Base-by-base conservation (phyloP, 2,888 invertebrate genomes). In the Pachycephus smyrnensis region DNA sequence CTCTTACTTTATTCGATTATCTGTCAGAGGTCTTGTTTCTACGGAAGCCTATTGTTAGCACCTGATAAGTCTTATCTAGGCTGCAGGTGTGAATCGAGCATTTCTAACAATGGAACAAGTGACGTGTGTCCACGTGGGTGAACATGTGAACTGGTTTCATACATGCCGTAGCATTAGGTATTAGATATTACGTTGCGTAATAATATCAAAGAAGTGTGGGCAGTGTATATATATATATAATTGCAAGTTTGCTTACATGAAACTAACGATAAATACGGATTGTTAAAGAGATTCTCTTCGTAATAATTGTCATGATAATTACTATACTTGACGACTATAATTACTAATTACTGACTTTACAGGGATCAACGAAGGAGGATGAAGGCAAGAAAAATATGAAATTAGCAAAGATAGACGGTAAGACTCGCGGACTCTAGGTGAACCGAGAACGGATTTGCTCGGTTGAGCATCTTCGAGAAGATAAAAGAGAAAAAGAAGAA, bases 141-240 rank as follows among this genome's bases (percentile, higher is more conserved):
- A 80, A 77, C 84, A 81, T 82, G 82, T 84, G 83, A 84, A 83
- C 83, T 80, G 84, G 81, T 83, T 81, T 84, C 83, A 80, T 83
- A 81, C 84, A 80, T 80, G 81, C 76, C 76, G 76, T 75, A 77
- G 77, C 80, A 83, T 55, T 55, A 23, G 23, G 23, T 23, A 55
- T 55, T 55, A 9, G 55, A 55, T 23, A 55, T 55, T 55, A 23
- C 15, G 23, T 55, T 23, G 55, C 55, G 55, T 9, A 55, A 55
- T 55, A 55, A 55, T 55, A 55, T 55, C 2, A 55, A 55, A 55
- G 23, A 55, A 55, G 9, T 23, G 23, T 55, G 55, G 55, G 55
- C 23, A 23, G 55, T 11, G 1, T 55, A 23, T 0, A 9, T 23
- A 23, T 55, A 23, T 9, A 33, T 33, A 33, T 33, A 33, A 33